Evolutionary conservation across 2,888 invertebrate genomes (phyloP).

Genomic region (Hirtodrosophila alboralis): DNA sequence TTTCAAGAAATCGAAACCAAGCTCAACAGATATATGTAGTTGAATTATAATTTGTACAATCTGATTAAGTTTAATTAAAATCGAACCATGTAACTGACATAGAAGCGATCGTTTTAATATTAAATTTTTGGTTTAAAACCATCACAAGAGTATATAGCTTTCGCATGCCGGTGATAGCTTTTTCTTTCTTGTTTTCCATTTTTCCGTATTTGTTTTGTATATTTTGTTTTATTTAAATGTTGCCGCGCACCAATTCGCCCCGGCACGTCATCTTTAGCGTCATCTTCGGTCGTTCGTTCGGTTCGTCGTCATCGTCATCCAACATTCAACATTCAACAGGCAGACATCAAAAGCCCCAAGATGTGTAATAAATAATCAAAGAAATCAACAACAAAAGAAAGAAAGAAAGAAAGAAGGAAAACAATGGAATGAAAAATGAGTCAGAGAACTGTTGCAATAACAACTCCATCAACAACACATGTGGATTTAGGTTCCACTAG

Average conservation of each 20-base stretch:
- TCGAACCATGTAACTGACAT: too few relatives aligned
- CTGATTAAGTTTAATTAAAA: too few relatives aligned
- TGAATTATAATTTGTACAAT: too few relatives aligned
- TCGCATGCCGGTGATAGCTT: too few relatives aligned
- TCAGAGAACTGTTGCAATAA: slow-evolving; percentile 45
- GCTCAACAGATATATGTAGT: too few relatives aligned
- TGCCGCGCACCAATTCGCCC: slow-evolving; percentile 18
- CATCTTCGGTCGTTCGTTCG: not conserved
- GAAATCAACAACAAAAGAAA: slow-evolving; percentile 30
- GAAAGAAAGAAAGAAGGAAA: slow-evolving; percentile 22
- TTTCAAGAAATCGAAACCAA: too few relatives aligned
- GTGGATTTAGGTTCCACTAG: slow-evolving; percentile 19
- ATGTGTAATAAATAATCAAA: slow-evolving; percentile 70
- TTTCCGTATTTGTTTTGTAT: slow-evolving; percentile 11
- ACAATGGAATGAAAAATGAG: slow-evolving; percentile 52
- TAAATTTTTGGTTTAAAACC: too few relatives aligned
- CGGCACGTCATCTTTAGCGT: slow-evolving; percentile 27
- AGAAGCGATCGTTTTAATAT: too few relatives aligned
- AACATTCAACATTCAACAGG: slow-evolving; percentile 1
- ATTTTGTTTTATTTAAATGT: slow-evolving; percentile 5
- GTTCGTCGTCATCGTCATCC: slow-evolving; percentile 14
- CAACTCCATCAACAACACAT: slow-evolving; percentile 30
- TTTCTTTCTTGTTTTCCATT: slow-evolving; percentile 1
- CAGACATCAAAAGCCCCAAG: slow-evolving; percentile 55
- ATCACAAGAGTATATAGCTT: too few relatives aligned